phyloP scores from a whole-genome alignment of 2,113 vertebrate genomes.

The Bettongia penicillata region DNA sequence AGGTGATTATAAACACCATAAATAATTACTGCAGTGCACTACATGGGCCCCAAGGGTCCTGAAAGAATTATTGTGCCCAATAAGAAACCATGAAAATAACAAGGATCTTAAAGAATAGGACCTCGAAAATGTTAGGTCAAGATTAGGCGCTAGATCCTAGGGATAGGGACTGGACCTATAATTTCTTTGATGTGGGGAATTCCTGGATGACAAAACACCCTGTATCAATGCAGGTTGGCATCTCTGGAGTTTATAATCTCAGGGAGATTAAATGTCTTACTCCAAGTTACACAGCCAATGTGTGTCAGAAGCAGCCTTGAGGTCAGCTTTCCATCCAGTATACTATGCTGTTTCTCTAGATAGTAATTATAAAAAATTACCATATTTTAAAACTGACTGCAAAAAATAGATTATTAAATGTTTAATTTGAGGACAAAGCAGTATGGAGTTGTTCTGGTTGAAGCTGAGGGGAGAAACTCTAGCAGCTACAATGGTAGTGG shows the following conservation, averaged over 20 bases:
- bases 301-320: not conserved
- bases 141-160: not conserved
- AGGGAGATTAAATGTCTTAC: not conserved
- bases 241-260: not conserved
- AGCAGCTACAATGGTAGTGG: not conserved
- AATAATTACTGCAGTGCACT: not conserved
- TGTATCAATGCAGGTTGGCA: not conserved
- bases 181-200: not conserved
- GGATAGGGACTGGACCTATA: not conserved
- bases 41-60: not conserved
- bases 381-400: not conserved
- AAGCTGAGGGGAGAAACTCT: not conserved
- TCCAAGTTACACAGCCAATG: not conserved
- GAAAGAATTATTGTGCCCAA: not conserved
- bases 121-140: not conserved
- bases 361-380: not conserved
- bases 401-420: not conserved
- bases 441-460: not conserved
- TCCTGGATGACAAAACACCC: not conserved
- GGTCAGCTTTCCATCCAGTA: not conserved
- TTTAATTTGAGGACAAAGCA: not conserved
- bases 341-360: not conserved
- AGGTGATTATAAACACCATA: not conserved
- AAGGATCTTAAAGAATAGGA: not conserved
- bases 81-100: not conserved